Conservation (phyloP, 92 coral and sea anemone species). For the Chrysogorgia sp. region DNA sequence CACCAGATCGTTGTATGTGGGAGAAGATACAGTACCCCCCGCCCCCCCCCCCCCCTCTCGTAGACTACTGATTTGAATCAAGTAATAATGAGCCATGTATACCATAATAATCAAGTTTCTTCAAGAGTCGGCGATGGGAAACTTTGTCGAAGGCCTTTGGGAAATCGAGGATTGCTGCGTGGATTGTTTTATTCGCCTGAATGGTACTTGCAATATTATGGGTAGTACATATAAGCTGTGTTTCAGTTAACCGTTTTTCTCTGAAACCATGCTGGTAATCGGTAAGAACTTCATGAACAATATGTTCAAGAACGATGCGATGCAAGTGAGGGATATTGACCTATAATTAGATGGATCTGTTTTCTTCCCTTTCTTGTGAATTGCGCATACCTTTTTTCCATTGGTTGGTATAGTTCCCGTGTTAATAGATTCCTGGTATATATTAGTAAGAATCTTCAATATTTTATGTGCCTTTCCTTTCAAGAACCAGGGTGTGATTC, state of each 20-base stretch:
- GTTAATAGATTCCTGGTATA: slow-evolving; percentile 18
- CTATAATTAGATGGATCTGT: background rate
- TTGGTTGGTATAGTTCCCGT: background rate
- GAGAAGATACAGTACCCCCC: background rate
- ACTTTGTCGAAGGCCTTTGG: too few species aligned
- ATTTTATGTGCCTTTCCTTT: too few species aligned
- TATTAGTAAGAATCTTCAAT: too few species aligned
- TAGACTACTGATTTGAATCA: background rate
- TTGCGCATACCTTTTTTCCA: slow-evolving; percentile 14
- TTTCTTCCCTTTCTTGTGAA: slow-evolving; percentile 1
- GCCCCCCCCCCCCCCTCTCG: background rate
- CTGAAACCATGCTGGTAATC: slow-evolving; percentile 56
- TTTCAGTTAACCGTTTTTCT: slow-evolving; percentile 43
- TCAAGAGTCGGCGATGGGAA: too few species aligned
- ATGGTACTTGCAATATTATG: slow-evolving; percentile 41
- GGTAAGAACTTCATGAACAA: slow-evolving; percentile 36
- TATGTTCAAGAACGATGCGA: slow-evolving; percentile 44
- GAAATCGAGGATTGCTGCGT: slow-evolving; percentile 41
- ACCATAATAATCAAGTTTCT: too few species aligned
- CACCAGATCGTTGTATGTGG: too few species aligned
- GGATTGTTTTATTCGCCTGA: slow-evolving; percentile 30
- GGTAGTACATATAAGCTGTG: slow-evolving; percentile 42
- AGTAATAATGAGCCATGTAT: background rate
- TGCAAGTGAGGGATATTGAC: slow-evolving; percentile 23
- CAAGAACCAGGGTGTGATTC: too few species aligned